Base-by-base conservation (phyloP, 2,797 vertebrate species). In the Eulemur coronatus region DNA sequence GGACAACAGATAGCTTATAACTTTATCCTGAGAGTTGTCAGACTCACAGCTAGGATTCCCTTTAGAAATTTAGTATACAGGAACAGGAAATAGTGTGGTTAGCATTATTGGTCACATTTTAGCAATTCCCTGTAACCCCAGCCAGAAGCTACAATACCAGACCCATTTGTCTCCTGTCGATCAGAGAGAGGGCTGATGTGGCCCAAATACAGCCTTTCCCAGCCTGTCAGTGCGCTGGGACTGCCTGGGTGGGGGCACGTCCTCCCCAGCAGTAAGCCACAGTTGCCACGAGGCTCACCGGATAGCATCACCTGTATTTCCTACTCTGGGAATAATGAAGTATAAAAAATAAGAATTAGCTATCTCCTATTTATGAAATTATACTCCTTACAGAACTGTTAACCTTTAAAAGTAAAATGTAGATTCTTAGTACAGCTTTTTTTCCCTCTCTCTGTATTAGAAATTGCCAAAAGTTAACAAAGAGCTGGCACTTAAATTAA, bases 401-500 rank as follows among this genome's bases (percentile, higher is more conserved):
- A 38, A 41, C 65, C 30, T 91, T 79, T 80, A 48, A 48, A 81
- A 35, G 7, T 26, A 38, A 57, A 33, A 72, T 89, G 30, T 20
- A 4, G 2, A 50, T 14, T 85, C 72, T 94, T 61, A 72, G 17
- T 72, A 41, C 22, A 55, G 52, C 24, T 69, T 81, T 46, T 88
- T 52, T 95, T n/a, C 35, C 3, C 55, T 57, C 67, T 95, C 92
- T 67, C 8, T 95, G 41, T 88, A 69, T 70, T 98, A 99, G 99
- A 99, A 99, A 98, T 98, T 99, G 97, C 99, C 99, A 0, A 99
- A 99, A 97, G 99, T 99, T 95, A 99, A 99, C 98, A 99, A 99
- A 98, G 99, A 99, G 24, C 98, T 99, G 97, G 99, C 99, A 6
- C 99, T 99, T 65, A 99, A 99, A 97, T 98, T 99, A 95, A 99